These are phyloP conservation scores for Drosophila antonietae DNA, from an alignment of 2,888 invertebrate species.

Conservation along the genomic window DNA sequence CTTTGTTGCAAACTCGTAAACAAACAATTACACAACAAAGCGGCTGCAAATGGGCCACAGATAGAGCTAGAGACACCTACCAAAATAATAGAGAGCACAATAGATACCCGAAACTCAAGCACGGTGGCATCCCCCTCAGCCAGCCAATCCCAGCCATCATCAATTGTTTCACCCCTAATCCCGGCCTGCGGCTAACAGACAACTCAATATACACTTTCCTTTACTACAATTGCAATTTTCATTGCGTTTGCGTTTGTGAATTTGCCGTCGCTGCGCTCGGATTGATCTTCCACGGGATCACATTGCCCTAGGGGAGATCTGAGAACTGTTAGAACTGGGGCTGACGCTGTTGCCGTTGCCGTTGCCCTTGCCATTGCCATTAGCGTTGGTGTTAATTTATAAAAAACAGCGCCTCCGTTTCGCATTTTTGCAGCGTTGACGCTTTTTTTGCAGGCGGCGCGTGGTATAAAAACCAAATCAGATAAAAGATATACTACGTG, in stretches of 20 bases:
- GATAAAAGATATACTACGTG: slow-evolving; percentile 67
- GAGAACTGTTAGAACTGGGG: slow-evolving; percentile 1
- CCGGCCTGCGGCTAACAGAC: slow-evolving; percentile 75
- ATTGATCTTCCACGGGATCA: slow-evolving; percentile 46
- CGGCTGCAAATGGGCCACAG: slow-evolving; percentile 59
- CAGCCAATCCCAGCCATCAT: slow-evolving; percentile 15
- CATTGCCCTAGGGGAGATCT: slow-evolving; percentile 24
- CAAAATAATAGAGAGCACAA: slow-evolving; percentile 54
- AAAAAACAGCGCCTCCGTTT: slow-evolving; percentile 63
- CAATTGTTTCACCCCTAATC: slow-evolving; percentile 64
- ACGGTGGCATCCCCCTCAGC: slow-evolving; percentile 62
- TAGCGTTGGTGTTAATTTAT: slow-evolving; percentile 60
- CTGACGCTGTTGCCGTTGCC: background rate
- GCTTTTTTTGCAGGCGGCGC: slow-evolving; percentile 68
- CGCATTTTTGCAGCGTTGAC: slow-evolving; percentile 68
- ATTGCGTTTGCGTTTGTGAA: slow-evolving; percentile 46
- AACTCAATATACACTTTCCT: slow-evolving; percentile 62
- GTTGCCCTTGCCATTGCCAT: background rate
- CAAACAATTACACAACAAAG: slow-evolving; percentile 76
- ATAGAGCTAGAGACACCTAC: slow-evolving; percentile 66
- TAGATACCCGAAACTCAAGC: slow-evolving; percentile 54
- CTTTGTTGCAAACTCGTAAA: slow-evolving; percentile 70
- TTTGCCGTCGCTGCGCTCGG: slow-evolving; percentile 57
- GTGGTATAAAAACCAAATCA: slow-evolving; percentile 63
- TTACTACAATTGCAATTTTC: slow-evolving; percentile 55